Conservation (phyloP, 2,113 vertebrate species). For the Furnarius figulus region DNA sequence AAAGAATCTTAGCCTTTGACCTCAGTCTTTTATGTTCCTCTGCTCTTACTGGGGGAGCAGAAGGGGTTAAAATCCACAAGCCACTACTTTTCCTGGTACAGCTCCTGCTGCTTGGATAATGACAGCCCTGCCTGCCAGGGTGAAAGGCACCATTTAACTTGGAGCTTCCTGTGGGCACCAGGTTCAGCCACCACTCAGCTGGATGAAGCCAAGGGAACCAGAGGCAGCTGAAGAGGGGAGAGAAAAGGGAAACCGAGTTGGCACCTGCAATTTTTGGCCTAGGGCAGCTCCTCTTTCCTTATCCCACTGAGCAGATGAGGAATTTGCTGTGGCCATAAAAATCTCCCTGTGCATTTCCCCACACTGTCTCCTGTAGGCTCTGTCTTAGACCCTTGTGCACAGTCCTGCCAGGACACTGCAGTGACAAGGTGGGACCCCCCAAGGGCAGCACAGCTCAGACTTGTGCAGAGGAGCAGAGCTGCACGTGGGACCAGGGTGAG, state of each 20-base stretch:
- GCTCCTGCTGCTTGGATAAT: background rate
- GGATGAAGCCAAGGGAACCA: background rate
- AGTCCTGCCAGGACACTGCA: background rate
- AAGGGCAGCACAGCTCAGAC: fast-evolving
- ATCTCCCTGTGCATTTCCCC: background rate
- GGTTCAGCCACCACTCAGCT: background rate
- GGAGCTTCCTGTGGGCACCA: background rate
- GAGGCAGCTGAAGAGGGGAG: background rate
- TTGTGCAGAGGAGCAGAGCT: background rate
- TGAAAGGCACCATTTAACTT: background rate
- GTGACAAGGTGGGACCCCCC: background rate
- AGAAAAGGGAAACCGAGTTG: background rate
- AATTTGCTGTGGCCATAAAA: background rate
- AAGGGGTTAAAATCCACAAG: background rate
- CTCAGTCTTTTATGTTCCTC: background rate
- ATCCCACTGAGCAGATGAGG: background rate
- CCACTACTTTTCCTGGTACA: background rate
- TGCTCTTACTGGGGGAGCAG: background rate
- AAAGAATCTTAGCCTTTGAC: background rate
- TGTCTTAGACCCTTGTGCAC: background rate
- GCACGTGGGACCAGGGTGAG: background rate
- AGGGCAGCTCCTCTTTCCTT: background rate
- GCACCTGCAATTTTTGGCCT: background rate
- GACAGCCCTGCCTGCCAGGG: background rate
- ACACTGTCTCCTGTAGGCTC: background rate